Conservation (phyloP, 2,797 vertebrate genomes). For the Streptopelia turtur region DNA sequence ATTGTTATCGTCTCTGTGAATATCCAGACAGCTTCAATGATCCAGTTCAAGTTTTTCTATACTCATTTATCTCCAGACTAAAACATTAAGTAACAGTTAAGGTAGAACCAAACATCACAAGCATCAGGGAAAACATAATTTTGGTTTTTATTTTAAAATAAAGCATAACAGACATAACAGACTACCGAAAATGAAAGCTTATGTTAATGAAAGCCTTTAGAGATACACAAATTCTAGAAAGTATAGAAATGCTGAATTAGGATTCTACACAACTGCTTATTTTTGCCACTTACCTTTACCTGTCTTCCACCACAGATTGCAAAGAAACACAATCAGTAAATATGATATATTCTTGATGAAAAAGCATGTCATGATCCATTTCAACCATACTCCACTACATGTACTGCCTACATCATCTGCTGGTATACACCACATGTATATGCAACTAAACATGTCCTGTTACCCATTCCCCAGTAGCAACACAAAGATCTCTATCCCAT, state of each 20-base stretch:
- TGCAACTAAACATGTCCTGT: neutral
- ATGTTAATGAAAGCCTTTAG: neutral
- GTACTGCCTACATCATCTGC: neutral
- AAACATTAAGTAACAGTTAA: neutral
- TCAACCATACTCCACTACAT: neutral
- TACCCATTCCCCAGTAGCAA: neutral
- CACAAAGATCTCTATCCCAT: neutral
- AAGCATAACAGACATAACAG: neutral
- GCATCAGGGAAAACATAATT: neutral
- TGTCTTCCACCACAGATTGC: accelerated
- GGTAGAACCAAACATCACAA: neutral
- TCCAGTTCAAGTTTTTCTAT: neutral
- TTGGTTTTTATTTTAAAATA: neutral
- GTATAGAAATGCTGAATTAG: neutral
- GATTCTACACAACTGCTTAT: neutral
- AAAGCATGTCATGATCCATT: neutral
- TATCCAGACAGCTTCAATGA: neutral
- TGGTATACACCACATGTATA: neutral
- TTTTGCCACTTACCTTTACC: neutral
- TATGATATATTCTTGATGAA: accelerated
- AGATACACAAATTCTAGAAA: neutral
- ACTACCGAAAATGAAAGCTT: neutral
- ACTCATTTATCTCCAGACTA: neutral
- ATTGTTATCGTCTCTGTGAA: neutral
- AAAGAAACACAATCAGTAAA: neutral